Conservation (phyloP, 1,140 invertebrate genomes). For the Daktulosphaira vitifoliae region DNA sequence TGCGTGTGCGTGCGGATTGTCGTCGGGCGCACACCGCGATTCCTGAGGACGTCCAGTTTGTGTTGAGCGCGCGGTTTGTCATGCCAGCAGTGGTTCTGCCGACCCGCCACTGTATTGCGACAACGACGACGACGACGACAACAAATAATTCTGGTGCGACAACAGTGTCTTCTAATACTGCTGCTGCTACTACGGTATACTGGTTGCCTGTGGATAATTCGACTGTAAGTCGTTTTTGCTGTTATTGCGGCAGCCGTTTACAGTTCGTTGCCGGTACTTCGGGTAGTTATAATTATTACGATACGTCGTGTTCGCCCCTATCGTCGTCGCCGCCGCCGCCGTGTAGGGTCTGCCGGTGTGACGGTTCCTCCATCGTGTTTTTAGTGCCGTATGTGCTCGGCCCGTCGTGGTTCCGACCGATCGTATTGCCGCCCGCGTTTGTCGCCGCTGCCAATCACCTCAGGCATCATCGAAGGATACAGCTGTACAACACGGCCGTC, state of each 20-base stretch:
- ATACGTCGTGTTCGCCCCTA: background rate
- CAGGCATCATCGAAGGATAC: background rate
- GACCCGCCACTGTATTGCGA: slow-evolving; percentile 22
- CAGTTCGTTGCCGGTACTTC: background rate
- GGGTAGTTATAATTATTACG: background rate
- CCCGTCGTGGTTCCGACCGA: slow-evolving; percentile 24
- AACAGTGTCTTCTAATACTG: background rate
- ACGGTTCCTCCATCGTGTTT: slow-evolving; percentile 5
- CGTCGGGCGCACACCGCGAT: slow-evolving; percentile 24
- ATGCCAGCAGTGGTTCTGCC: slow-evolving; percentile 31
- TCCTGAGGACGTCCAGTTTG: slow-evolving; percentile 28
- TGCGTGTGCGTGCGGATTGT: slow-evolving; percentile 15
- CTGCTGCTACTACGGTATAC: slow-evolving; percentile 3
- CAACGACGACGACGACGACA: slow-evolving; percentile 10
- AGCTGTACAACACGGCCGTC: slow-evolving; percentile 1
- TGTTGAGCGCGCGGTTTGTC: slow-evolving; percentile 32
- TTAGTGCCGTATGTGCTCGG: slow-evolving; percentile 22
- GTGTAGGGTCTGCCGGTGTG: too few relatives aligned
- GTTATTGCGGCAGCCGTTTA: slow-evolving; percentile 10
- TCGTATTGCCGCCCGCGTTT: slow-evolving; percentile 23
- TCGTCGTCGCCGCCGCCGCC: background rate
- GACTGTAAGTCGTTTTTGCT: slow-evolving; percentile 1
- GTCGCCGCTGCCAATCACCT: slow-evolving; percentile 8
- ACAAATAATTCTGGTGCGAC: background rate
- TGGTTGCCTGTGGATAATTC: slow-evolving; percentile 27